Evolutionary conservation across 2,113 vertebrate species (phyloP).

Genomic region (Gallinago undulata): DNA sequence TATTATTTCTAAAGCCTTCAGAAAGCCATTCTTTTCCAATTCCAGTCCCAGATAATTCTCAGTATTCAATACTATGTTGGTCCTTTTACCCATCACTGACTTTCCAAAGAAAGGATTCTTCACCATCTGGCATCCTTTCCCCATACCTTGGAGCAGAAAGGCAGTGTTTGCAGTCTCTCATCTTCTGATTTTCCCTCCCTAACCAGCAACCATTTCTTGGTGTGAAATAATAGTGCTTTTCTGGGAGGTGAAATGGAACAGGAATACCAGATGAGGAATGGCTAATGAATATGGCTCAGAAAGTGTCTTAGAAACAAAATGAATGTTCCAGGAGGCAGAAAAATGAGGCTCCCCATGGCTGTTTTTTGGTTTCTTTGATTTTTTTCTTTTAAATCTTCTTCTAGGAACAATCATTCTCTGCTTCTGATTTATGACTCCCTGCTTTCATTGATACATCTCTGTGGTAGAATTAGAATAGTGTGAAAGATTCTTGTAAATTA

Average conservation of each 20-base stretch:
- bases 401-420: background rate
- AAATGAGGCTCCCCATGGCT: background rate
- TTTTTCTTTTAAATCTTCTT: background rate
- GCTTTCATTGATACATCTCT: background rate
- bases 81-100: background rate
- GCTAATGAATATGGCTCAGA: background rate
- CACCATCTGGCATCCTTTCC: background rate
- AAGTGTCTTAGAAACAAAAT: slow-evolving; percentile 2
- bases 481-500: background rate
- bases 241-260: background rate
- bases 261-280: background rate
- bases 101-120: background rate
- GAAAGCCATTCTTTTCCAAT: background rate
- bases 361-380: background rate
- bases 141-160: background rate
- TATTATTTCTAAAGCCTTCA: background rate
- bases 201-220: background rate
- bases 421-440: background rate
- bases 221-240: background rate
- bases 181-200: background rate
- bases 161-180: background rate
- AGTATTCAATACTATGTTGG: background rate
- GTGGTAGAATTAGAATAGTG: background rate
- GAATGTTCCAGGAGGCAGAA: background rate
- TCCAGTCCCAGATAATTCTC: background rate